These are phyloP conservation scores for Drosophila nr. perissopoda DNA, from an alignment of 2,888 invertebrate genomes.

Conservation along the genomic window DNA sequence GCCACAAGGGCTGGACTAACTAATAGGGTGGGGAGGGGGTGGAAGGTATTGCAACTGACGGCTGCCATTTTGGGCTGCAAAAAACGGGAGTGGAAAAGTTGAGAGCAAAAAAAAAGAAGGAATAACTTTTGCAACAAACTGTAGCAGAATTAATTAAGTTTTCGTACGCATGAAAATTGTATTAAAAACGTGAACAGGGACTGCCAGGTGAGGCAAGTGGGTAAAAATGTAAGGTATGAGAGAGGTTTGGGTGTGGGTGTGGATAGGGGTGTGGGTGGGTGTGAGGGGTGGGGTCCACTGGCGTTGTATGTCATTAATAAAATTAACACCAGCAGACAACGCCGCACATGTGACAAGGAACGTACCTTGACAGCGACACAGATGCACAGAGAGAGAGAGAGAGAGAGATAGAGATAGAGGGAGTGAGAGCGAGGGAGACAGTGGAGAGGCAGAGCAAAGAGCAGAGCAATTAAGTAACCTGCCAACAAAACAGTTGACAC, in stretches of 20 bases:
- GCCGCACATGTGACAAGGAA: constrained; percentile 48
- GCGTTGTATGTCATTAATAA: constrained; percentile 84
- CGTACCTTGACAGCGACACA: constrained; percentile 16
- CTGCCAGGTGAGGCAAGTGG: background rate
- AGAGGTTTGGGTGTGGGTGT: background rate
- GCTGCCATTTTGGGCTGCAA: constrained; percentile 60
- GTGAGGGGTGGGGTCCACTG: constrained; percentile 38
- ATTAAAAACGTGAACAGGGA: constrained; percentile 48
- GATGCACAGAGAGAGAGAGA: background rate
- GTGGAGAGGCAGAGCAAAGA: constrained; percentile 17
- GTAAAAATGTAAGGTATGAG: background rate
- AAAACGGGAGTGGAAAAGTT: constrained; percentile 2
- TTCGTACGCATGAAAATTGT: constrained; percentile 70
- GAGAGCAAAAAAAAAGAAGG: background rate
- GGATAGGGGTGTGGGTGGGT: background rate
- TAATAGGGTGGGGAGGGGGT: background rate
- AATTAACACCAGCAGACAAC: constrained; percentile 82
- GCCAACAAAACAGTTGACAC: constrained; percentile 82
- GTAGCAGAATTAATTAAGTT: constrained; percentile 81
- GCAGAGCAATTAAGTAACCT: constrained; percentile 84
- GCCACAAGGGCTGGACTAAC: background rate
- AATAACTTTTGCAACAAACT: constrained; percentile 69
- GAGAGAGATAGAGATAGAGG: background rate
- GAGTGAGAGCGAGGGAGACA: background rate
- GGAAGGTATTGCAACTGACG: constrained; percentile 36